Conservation (phyloP, 2,797 vertebrate species). For the Platalea minor region DNA sequence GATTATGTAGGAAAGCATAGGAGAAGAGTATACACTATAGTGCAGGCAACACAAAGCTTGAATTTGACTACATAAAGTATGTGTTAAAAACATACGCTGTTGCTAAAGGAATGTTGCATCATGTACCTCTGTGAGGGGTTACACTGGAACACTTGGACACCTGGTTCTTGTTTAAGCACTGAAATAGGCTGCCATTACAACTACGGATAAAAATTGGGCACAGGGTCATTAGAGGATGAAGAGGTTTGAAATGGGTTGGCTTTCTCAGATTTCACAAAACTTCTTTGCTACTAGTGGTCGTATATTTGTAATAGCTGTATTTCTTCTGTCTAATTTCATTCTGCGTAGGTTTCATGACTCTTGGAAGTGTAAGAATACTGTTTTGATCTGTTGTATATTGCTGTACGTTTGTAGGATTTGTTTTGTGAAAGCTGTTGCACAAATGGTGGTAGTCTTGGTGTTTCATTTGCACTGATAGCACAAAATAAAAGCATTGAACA, state of each 20-base stretch:
- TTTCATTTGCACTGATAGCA: conserved; percentile 59
- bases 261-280: not conserved
- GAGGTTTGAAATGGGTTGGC: not conserved
- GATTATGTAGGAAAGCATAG: not conserved
- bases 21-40: not conserved
- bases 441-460: conserved; percentile 26
- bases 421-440: conserved; percentile 44
- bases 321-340: not conserved
- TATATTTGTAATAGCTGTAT: not conserved
- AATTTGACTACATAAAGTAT: not conserved
- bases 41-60: not conserved
- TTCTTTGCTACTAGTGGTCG: not conserved
- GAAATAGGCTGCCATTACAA: not conserved
- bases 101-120: not conserved
- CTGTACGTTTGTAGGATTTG: conserved; percentile 45
- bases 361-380: not conserved
- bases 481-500: conserved; percentile 76
- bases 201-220: not conserved
- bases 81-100: not conserved
- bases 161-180: not conserved
- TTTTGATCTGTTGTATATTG: not conserved
- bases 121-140: not conserved
- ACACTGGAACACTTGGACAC: not conserved
- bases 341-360: not conserved
- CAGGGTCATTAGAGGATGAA: not conserved